Evolutionary conservation across 2,797 vertebrate genomes (phyloP), one percentile per base, ranked within the genome.

Genomic region (Leucoraja ocellata): DNA sequence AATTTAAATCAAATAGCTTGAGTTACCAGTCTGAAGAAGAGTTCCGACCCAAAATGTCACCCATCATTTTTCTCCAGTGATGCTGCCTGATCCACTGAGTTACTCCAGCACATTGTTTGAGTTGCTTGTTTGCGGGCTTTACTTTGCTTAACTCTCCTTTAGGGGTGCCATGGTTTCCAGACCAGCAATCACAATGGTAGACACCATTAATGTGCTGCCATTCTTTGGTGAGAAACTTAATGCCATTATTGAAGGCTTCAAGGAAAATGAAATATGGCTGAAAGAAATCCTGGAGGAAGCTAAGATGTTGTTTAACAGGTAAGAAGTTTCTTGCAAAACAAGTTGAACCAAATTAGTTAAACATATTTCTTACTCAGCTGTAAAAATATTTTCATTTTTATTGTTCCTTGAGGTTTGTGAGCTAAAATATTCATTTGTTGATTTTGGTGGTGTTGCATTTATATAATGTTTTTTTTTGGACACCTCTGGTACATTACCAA

Each of bases 221-320:
- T 94, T 97, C 16, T 97, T 97, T 25, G 94, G 94, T 76, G 96
- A 94, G 84, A 98, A 98, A 93, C 93, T 97, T 39, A 93, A 96
- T 39, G 96, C 97, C n/a, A 97, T 98, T 93, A 93, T 95, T 36
- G 97, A 97, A 9, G 95, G 97, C 65, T 95, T 98, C 0, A 96
- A 95, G 93, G 96, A 96, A 86, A 86, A 86, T 93, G 95, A 98
- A 95, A 95, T 98, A 93, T 99, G 98, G 99, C 97, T 99, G 61
- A 93, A 95, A 93, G 99, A 99, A 94, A 98, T 99, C 91, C 94
- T 97, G 10, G 97, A 98, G 93, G 98, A 98, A 94, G 98, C 99
- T 1, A 94, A 95, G 77, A 96, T 96, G 93, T 98, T 99, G 97
- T 98, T 99, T 93, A 96, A 96, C 93, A 97, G 97, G 98, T 99